Evolutionary conservation across 2,797 vertebrate species (phyloP).

Genomic region (Sebastes nivosus): DNA sequence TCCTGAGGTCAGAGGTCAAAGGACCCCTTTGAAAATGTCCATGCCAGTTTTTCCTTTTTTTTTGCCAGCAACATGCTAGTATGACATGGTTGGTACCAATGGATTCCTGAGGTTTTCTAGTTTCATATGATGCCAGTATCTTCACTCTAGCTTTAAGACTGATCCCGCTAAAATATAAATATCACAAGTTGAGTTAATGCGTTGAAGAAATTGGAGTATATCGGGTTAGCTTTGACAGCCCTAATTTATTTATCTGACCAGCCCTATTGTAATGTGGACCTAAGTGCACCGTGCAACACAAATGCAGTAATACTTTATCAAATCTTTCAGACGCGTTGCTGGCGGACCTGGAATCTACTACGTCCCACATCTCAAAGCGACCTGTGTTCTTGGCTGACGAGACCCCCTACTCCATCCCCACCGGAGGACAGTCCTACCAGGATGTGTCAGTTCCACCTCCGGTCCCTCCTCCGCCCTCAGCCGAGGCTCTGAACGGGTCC

Average conservation of each 20-base stretch:
- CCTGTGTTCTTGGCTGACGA: slow-evolving; percentile 92
- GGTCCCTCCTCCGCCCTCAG: slow-evolving; percentile 90
- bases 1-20: too few species aligned
- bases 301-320: neutral
- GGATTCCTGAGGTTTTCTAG: too few species aligned
- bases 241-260: neutral
- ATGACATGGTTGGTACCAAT: too few species aligned
- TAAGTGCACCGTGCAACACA: neutral
- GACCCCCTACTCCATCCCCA: slow-evolving; percentile 94
- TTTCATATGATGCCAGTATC: too few species aligned
- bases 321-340: slow-evolving; percentile 89
- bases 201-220: too few species aligned
- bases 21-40: too few species aligned
- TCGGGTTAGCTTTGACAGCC: too few species aligned
- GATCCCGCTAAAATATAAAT: too few species aligned
- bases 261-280: neutral
- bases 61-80: too few species aligned
- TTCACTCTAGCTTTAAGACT: too few species aligned
- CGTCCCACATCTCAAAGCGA: slow-evolving; percentile 95
- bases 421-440: slow-evolving; percentile 88
- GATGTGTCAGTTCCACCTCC: slow-evolving; percentile 90
- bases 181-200: too few species aligned
- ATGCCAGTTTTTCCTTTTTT: too few species aligned
- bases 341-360: slow-evolving; percentile 97
- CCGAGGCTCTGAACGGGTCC: slow-evolving; percentile 91